These are phyloP conservation scores for Pithys albifrons DNA, from an alignment of 2,113 vertebrate species.

Conservation along the genomic window DNA sequence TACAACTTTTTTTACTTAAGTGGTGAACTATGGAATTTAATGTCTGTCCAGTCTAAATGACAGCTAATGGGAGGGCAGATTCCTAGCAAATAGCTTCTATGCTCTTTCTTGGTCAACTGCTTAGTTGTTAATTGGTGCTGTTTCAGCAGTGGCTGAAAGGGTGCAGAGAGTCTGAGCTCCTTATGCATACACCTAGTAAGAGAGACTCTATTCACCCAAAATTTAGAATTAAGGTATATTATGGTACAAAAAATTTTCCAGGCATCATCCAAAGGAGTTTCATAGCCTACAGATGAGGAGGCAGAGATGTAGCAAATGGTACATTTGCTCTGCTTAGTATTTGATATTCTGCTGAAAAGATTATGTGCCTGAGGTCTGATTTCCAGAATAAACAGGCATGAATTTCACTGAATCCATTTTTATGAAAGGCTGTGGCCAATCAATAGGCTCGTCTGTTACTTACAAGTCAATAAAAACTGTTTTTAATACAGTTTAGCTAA, in stretches of 20 bases:
- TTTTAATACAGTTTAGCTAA: not conserved
- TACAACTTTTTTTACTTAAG: not conserved
- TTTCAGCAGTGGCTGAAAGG: not conserved
- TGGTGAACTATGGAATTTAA: not conserved
- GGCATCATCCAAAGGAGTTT: not conserved
- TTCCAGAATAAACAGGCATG: not conserved
- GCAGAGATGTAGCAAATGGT: not conserved
- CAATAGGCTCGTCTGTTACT: not conserved
- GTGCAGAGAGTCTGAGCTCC: not conserved
- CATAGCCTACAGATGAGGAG: not conserved
- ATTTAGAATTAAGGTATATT: not conserved
- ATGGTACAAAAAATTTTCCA: not conserved
- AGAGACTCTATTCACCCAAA: not conserved
- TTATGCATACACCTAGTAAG: not conserved
- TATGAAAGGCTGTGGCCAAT: not conserved
- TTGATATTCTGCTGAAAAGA: not conserved
- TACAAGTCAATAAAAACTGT: not conserved
- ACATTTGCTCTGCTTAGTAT: not conserved
- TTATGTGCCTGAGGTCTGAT: not conserved
- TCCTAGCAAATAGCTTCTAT: not conserved
- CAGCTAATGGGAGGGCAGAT: not conserved
- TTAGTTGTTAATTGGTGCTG: not conserved
- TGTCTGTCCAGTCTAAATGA: not conserved
- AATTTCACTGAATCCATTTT: not conserved
- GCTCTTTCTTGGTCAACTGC: not conserved